These are phyloP conservation scores for Pollenia amentaria DNA, from an alignment of 2,888 invertebrate genomes.

Conservation along the genomic window DNA sequence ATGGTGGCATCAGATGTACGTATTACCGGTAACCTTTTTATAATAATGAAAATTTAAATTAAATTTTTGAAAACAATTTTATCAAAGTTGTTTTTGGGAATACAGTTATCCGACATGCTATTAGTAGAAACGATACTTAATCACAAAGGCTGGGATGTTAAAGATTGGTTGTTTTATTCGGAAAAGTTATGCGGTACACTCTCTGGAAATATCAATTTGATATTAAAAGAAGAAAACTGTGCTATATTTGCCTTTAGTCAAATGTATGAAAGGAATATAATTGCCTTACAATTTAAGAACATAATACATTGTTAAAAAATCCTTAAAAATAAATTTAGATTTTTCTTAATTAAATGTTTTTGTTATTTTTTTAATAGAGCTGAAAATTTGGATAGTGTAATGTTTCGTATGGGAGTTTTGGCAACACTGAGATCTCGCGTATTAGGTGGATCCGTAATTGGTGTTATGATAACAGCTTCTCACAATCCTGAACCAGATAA, in stretches of 20 bases:
- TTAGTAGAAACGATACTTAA: conserved; percentile 96
- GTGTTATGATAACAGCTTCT: conserved; percentile 99
- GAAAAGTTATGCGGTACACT: no score
- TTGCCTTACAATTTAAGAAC: no score
- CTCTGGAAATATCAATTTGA: no score
- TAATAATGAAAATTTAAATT: no score
- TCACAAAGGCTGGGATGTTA: conserved; percentile 91
- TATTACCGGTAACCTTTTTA: neutral
- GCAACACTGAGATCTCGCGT: conserved; percentile 94
- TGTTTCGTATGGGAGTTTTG: conserved; percentile 97
- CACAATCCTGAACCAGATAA: conserved; percentile 99
- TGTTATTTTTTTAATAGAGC: conserved; percentile 87
- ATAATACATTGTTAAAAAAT: no score
- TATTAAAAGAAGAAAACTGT: no score
- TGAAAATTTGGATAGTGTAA: conserved; percentile 93
- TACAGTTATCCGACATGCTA: conserved; percentile 97
- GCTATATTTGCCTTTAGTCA: no score
- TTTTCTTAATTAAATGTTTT: neutral
- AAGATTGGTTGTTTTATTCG: conserved; percentile 90
- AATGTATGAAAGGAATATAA: no score
- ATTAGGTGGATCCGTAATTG: conserved; percentile 94
- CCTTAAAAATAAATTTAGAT: no score
- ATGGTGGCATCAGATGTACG: conserved; percentile 3
- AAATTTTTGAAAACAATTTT: no score
- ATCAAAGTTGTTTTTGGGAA: no score